Base-by-base conservation (phyloP, 35 echinoderm and acorn worm species). In the Eucidaris tribuloides region DNA sequence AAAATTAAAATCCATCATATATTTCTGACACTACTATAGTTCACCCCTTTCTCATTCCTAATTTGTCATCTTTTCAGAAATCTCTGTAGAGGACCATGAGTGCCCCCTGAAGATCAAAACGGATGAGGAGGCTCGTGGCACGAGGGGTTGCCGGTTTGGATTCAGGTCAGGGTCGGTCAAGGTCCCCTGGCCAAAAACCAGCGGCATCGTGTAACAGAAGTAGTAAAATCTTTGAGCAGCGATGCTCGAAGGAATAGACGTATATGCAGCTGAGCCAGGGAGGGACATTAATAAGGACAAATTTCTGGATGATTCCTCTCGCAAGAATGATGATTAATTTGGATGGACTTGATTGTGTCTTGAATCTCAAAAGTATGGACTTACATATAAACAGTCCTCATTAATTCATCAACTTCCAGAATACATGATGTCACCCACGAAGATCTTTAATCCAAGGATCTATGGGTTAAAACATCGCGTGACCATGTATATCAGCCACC, bases 101-200 rank as follows among this genome's bases (percentile, higher is more conserved):
- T 80, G 85, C 52, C 85, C 85, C n/a, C 54, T 88, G 56, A 34
- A 80, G 33, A 79, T 88, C 9, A 88, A 88, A 48, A 79, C 29
- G 35, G 83, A 85, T 25, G 60, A 63, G 28, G 76, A 88, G 42
- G 44, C 76, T 30, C 38, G 36, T 44, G 39, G 42, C 2, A 70
- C 13, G 22, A 46, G 82, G 29, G 39, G 59, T 39, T 84, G 82
- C 55, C 66, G 66, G 6, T 84, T 84, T 68, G 82, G 62, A 31
- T 84, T 46, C 82, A 84, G 50, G 42, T 42, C 64, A 65, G 38
- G 45, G 30, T n/a, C 24, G 35, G 15, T 31, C 65, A 27, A 62
- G 29, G 44, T 84, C 63, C 65, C 42, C 30, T 84, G 82, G 82
- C 66, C 66, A 6, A 28, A n/a, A 15, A 37, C 66, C 36, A 72